Base-by-base conservation (phyloP, 1,140 invertebrate species). In the Drosophila kurseongensis region DNA sequence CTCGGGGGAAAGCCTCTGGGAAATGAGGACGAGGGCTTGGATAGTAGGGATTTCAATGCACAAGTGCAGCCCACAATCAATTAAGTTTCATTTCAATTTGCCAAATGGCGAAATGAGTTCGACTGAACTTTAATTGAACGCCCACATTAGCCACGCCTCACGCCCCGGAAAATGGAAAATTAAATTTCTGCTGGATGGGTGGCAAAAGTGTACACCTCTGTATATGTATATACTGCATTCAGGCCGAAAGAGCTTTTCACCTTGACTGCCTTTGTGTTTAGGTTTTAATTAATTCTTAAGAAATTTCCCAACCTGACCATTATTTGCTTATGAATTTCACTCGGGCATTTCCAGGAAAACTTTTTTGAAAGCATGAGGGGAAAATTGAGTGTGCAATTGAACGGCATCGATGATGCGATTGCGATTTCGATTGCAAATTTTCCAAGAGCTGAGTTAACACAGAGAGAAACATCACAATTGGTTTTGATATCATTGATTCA, bases 271-370 rank as follows among this genome's bases (percentile, higher is more conserved):
- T 71, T 79, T 83, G 75, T 83, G 40, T 79, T 83, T 83, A 47
- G 75, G 44, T 83, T 84, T 83, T 83, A 79, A 84, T 84, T 83
- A 83, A 83, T 83, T 76, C 75, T 67, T 32, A 75, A 79, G 75
- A 83, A 83, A 83, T 83, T 75, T 60, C 40, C 65, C 45, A 47
- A 44, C 62, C 62, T 47, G 63, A 56, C 52, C 68, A 57, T 18
- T 52, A 62, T 74, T 73, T 74, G 57, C 67, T 72, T 72, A 61
- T 80, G 63, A 62, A 61, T 78, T 71, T 66, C 54, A 40, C 51
- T 23, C 55, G 23, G 47, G 38, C 62, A 56, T 58, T 75, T 80
- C 71, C 45, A 59, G 72, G 77, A 45, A 77, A 81, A 78, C 50
- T 81, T 77, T 67, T 35, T 36, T 16, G 16, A 5, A 4, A 8